phyloP scores from a whole-genome alignment of 2,888 invertebrate genomes.

The Drosophila lutescens region DNA sequence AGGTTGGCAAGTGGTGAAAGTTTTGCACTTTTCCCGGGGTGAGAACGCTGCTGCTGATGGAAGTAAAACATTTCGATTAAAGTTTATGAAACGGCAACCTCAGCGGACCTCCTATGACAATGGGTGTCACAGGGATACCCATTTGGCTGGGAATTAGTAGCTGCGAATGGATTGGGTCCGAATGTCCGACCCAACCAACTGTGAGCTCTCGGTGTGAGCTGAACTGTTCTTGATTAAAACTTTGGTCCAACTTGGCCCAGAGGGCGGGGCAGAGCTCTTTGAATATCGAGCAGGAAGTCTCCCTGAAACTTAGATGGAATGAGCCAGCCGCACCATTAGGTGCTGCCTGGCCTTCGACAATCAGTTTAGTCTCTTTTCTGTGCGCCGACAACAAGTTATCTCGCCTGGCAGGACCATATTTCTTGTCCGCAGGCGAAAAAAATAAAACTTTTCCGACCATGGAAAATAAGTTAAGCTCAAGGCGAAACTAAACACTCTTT shows the following conservation, averaged over 20 bases:
- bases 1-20: slow-evolving; percentile 75
- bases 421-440: slow-evolving; percentile 48
- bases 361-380: slow-evolving; percentile 43
- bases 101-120: slow-evolving; percentile 59
- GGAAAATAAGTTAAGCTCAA: slow-evolving; percentile 64
- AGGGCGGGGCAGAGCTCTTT: slow-evolving; percentile 5
- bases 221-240: slow-evolving; percentile 73
- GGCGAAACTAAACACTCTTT: slow-evolving; percentile 77
- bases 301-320: slow-evolving; percentile 22
- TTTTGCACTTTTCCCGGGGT: slow-evolving; percentile 47
- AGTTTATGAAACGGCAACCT: slow-evolving; percentile 77
- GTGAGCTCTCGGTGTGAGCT: slow-evolving; percentile 46
- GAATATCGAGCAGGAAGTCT: slow-evolving; percentile 44
- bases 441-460: slow-evolving; percentile 55
- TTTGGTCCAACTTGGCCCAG: slow-evolving; percentile 64
- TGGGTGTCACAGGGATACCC: slow-evolving; percentile 51
- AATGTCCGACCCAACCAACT: slow-evolving; percentile 22
- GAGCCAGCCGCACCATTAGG: slow-evolving; percentile 52
- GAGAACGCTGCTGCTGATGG: slow-evolving; percentile 63
- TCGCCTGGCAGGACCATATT: slow-evolving; percentile 49
- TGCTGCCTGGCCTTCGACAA: slow-evolving; percentile 65
- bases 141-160: slow-evolving; percentile 67
- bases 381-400: slow-evolving; percentile 46
- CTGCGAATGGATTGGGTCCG: slow-evolving; percentile 48
- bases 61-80: slow-evolving; percentile 81